Evolutionary conservation across 64 coral and sea anemone genomes (phyloP).

Genomic region (Montipora sp.): DNA sequence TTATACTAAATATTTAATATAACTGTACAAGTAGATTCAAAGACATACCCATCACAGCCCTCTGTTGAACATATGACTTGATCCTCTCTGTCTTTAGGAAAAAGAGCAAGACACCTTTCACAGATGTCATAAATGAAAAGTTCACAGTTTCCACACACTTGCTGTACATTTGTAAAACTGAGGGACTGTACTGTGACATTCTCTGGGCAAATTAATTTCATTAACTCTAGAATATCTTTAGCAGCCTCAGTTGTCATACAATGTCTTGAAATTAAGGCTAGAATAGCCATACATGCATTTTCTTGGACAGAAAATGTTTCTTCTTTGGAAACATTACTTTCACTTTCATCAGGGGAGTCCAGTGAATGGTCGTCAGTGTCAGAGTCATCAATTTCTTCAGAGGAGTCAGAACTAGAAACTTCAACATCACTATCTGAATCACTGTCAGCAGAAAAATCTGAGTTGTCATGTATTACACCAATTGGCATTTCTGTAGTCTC

Average conservation of each 20-base stretch:
- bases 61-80: neutral
- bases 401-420: neutral
- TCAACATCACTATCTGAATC: neutral
- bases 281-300: neutral
- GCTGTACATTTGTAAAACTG: constrained; percentile 1
- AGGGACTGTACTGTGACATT: constrained; percentile 8
- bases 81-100: neutral
- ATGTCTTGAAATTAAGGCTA: constrained; percentile 42
- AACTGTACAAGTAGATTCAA: too few relatives aligned
- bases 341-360: neutral
- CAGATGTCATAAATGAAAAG: constrained; percentile 34
- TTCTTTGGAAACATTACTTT: neutral
- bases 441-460: neutral
- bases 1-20: too few relatives aligned
- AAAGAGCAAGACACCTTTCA: constrained; percentile 29
- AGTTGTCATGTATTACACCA: neutral
- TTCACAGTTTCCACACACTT: constrained; percentile 56
- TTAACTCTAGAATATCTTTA: constrained; percentile 38
- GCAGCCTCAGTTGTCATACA: constrained; percentile 55
- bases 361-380: neutral
- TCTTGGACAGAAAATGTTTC: neutral
- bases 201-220: constrained; percentile 29
- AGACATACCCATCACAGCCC: neutral
- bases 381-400: neutral
- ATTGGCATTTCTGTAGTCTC: neutral